Base-by-base conservation (phyloP, 2,113 vertebrate species). In the Panurus biarmicus region DNA sequence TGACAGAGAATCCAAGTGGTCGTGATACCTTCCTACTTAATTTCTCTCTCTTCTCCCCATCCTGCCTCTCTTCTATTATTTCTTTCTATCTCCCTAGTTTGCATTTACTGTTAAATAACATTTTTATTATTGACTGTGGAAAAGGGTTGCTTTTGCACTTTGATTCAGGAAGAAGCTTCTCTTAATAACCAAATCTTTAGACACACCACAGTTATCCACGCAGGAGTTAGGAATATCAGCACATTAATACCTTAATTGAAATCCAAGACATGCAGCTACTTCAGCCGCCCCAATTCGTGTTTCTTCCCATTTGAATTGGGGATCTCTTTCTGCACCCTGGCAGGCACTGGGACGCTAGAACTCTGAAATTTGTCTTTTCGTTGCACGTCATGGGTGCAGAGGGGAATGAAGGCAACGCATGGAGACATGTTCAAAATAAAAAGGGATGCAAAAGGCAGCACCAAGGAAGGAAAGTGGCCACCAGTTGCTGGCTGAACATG, bases 1-100 rank as follows among this genome's bases (percentile, higher is more conserved):
- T 0, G 0, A 17, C 8, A 10, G 14, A 58, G 42, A 36, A 29
- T 35, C 40, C 33, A 17, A 29, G 33, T 29, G 25, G 11, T 29
- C 20, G 7, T 36, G n/a, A 29, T 23, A 44, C 17, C 64, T 45
- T 66, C 31, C 42, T 16, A n/a, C 10, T 24, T n/a, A 45, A 45
- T n/a, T 10, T 18, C 64, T 13, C 28, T 71, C 29, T 25, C 36
- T 13, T 71, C 29, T 25, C 36, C 10, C 3, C 14, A 38, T 8
- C 62, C 11, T 23, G 23, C 31, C 20, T 31, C 19, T 51, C 14
- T 51, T 9, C 10, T 38, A 20, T 20, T 54, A 20, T 31, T 54
- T 51, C 20, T 51, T 70, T 51, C 20, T 70, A 31, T 9, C 47
- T 70, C 14, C 6, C 35, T 23, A 23, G 8, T 29, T 70, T 15